Evolutionary conservation across 1,140 invertebrate species (phyloP).

Genomic region (Mamestra configurata): DNA sequence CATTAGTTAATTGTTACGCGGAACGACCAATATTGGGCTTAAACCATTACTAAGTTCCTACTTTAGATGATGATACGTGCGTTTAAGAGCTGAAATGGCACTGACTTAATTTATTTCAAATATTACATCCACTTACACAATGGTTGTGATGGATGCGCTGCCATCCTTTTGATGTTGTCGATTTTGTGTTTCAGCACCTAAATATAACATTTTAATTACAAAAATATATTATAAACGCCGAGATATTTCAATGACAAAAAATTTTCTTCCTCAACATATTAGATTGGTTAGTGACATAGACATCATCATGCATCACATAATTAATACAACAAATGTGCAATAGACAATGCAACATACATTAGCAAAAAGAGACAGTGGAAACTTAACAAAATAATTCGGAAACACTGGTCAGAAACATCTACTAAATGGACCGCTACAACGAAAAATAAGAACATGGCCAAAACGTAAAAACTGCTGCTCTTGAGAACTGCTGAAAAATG

Average conservation of each 20-base stretch:
- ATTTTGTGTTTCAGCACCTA: conserved; percentile 96
- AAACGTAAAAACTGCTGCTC: conserved; percentile 46
- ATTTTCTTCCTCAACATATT: background rate
- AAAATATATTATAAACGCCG: background rate
- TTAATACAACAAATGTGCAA: conserved; percentile 53
- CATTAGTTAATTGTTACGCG: too few species aligned
- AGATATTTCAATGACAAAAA: conserved; percentile 13
- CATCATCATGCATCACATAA: conserved; percentile 60
- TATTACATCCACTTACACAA: conserved; percentile 94
- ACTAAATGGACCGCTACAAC: conserved; percentile 26
- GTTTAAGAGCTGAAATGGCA: background rate
- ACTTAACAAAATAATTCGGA: conserved; percentile 34
- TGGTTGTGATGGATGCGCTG: conserved; percentile 97
- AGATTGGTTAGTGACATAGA: conserved; percentile 49
- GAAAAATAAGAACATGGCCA: conserved; percentile 36
- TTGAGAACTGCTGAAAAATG: conserved; percentile 51
- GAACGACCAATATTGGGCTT: too few species aligned
- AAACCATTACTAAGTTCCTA: too few species aligned
- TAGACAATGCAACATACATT: conserved; percentile 54
- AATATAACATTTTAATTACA: conserved; percentile 64
- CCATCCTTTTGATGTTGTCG: conserved; percentile 97
- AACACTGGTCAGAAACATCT: conserved; percentile 41
- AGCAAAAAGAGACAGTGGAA: conserved; percentile 52
- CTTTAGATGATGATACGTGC: too few species aligned
- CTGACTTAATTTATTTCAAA: background rate